Evolutionary conservation across 2,888 invertebrate species (phyloP).

Genomic region (Diogma glabrata): DNA sequence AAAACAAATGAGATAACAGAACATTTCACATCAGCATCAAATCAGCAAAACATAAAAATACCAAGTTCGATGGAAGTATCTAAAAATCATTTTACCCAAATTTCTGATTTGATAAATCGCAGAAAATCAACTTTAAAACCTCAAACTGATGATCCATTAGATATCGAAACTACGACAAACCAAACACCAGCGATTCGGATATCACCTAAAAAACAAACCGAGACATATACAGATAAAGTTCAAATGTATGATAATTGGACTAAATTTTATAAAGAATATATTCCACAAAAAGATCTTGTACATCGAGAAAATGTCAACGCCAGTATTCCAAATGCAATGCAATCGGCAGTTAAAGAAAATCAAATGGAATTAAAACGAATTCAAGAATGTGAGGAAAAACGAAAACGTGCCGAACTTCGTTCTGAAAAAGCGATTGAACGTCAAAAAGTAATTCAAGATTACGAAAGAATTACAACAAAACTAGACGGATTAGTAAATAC

Average conservation of each 20-base stretch:
- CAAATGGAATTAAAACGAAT: not conserved
- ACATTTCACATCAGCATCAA: not conserved
- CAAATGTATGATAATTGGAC: conserved; percentile 28
- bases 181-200: not conserved
- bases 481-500: too few relatives aligned
- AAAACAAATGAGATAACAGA: not conserved
- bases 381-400: not conserved
- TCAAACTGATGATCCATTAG: not conserved
- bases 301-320: conserved; percentile 10
- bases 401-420: not conserved
- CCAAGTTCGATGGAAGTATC: not conserved
- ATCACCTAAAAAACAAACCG: too few relatives aligned
- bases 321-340: conserved; percentile 15
- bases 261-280: conserved; percentile 7
- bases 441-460: not conserved
- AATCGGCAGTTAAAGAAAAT: conserved; percentile 9
- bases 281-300: conserved; percentile 4
- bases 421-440: not conserved
- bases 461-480: too few relatives aligned
- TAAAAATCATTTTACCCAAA: not conserved
- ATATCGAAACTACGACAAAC: not conserved
- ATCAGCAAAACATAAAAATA: too few relatives aligned
- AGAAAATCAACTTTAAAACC: not conserved
- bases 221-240: too few relatives aligned
- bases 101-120: conserved; percentile 1